Evolutionary conservation across 2,113 vertebrate species (phyloP).

Genomic region (Hipposideros armiger): DNA sequence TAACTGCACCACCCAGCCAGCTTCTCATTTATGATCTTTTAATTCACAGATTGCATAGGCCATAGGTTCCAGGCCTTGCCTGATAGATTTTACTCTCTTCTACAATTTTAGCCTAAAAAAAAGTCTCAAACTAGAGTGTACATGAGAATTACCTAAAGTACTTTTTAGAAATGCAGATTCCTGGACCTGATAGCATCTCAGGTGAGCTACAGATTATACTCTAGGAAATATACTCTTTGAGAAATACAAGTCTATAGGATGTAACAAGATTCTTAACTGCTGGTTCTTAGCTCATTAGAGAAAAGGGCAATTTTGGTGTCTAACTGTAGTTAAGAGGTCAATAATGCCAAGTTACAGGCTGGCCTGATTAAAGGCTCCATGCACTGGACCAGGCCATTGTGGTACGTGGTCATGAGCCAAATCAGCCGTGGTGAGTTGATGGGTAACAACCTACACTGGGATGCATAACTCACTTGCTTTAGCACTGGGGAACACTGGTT

Average conservation of each 20-base stretch:
- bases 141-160: not conserved
- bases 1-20: no score
- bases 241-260: not conserved
- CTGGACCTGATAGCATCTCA: not conserved
- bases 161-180: not conserved
- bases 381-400: not conserved
- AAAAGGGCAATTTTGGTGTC: not conserved
- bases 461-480: not conserved
- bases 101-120: slow-evolving; percentile 4
- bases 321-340: slow-evolving; percentile 6
- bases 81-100: not conserved
- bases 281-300: not conserved
- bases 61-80: not conserved
- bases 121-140: not conserved
- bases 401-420: not conserved
- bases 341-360: not conserved
- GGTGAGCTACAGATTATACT: not conserved
- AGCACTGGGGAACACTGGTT: not conserved
- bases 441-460: not conserved
- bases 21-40: not conserved
- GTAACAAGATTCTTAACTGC: not conserved
- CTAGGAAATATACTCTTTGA: not conserved
- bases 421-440: not conserved
- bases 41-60: not conserved
- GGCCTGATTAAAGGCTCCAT: not conserved